Evolutionary conservation across 2,888 invertebrate genomes (phyloP).

Genomic region (Netelia fuscicornis): DNA sequence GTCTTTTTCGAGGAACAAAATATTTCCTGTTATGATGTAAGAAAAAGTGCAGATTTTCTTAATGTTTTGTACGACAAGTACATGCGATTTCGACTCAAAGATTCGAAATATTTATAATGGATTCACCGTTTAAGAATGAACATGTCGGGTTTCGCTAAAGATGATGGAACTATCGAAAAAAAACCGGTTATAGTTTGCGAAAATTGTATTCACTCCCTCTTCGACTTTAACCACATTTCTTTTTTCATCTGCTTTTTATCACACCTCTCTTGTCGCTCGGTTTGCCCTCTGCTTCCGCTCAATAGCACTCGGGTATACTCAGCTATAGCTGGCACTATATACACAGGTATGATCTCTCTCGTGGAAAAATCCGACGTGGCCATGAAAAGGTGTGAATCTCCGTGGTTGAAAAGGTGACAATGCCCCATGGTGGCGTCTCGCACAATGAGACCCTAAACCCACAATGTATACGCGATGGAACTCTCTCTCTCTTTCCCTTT

Average conservation of each 20-base stretch:
- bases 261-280: constrained; percentile 18
- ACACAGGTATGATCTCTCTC: constrained; percentile 57
- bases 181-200: background rate
- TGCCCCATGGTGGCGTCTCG: constrained; percentile 75
- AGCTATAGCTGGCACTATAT: constrained; percentile 18
- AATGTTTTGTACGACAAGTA: background rate
- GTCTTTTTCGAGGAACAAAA: too few species aligned
- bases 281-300: constrained; percentile 76
- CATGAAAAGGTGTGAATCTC: constrained; percentile 83
- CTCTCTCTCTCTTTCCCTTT: constrained; percentile 55
- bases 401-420: constrained; percentile 81
- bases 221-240: background rate
- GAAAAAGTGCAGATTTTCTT: background rate
- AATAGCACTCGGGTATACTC: constrained; percentile 63
- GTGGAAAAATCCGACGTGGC: constrained; percentile 78
- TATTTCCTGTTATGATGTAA: background rate
- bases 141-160: background rate
- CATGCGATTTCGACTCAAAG: too few species aligned
- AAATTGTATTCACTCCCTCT: background rate
- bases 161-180: background rate
- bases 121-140: too few species aligned
- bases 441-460: constrained; percentile 80
- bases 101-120: too few species aligned
- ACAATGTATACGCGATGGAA: constrained; percentile 77
- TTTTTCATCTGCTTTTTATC: background rate